Evolutionary conservation across 1,140 invertebrate genomes (phyloP).

Genomic region (Ceratitis capitata): DNA sequence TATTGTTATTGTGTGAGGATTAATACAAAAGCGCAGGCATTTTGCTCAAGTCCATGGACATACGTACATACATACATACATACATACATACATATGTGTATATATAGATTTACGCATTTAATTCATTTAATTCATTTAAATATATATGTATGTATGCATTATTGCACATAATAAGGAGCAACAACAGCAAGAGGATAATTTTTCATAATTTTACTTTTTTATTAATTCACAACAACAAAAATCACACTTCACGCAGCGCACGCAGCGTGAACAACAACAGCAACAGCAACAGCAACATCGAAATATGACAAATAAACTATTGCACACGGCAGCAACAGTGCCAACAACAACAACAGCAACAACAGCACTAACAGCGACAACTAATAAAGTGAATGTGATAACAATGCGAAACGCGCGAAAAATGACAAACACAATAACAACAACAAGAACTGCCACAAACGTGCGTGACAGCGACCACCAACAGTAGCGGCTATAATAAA

Average conservation of each 20-base stretch:
- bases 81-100: not conserved
- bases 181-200: no score
- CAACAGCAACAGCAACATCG: no score
- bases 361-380: not conserved
- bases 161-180: not conserved
- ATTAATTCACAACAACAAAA: no score
- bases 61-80: not conserved
- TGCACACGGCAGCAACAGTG: not conserved
- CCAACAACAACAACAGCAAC: not conserved
- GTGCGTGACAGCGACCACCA: not conserved
- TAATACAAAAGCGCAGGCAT: no score
- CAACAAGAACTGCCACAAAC: not conserved
- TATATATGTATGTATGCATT: not conserved
- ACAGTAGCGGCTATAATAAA: not conserved
- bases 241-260: no score
- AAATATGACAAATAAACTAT: no score
- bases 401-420: not conserved
- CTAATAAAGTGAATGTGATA: not conserved
- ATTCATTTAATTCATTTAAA: not conserved
- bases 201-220: no score
- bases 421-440: not conserved
- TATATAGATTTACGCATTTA: not conserved
- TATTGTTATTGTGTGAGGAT: no score
- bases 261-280: no score
- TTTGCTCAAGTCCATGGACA: not conserved